Evolutionary conservation across 2,797 vertebrate genomes (phyloP).

Genomic region (Emys orbicularis): DNA sequence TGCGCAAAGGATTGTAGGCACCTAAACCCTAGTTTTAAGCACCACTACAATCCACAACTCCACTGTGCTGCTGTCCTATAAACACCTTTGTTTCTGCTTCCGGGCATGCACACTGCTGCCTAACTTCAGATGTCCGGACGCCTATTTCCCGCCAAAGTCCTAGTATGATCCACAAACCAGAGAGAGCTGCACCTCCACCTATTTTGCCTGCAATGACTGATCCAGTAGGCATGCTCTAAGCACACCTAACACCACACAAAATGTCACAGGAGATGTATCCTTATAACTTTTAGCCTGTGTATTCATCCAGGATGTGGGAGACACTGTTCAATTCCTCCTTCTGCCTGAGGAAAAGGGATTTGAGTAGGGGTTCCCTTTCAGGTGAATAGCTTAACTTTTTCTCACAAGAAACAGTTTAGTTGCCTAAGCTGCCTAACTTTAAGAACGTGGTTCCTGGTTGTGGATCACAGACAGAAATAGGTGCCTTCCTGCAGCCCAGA

Average conservation of each 20-base stretch:
- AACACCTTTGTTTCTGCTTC: neutral
- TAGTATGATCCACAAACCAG: neutral
- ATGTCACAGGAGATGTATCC: neutral
- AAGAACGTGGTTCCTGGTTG: too few species aligned
- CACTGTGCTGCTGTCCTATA: too few species aligned
- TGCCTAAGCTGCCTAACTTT: too few species aligned
- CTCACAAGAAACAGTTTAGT: too few species aligned
- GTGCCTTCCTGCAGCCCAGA: too few species aligned
- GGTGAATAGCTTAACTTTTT: too few species aligned
- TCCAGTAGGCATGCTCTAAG: too few species aligned
- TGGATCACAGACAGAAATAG: too few species aligned
- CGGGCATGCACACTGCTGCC: neutral
- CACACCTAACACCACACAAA: neutral
- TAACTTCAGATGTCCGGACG: neutral
- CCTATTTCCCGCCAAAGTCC: neutral
- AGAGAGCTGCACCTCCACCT: neutral
- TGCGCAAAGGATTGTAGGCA: neutral
- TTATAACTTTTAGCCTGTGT: neutral
- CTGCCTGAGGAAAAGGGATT: neutral
- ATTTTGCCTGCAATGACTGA: neutral
- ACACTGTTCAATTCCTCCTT: neutral
- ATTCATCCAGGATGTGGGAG: neutral
- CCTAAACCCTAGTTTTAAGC: neutral
- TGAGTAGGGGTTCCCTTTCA: too few species aligned
- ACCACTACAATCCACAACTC: too few species aligned